Evolutionary conservation across 2,113 vertebrate genomes (phyloP).

Genomic region (Chitala chitala): DNA sequence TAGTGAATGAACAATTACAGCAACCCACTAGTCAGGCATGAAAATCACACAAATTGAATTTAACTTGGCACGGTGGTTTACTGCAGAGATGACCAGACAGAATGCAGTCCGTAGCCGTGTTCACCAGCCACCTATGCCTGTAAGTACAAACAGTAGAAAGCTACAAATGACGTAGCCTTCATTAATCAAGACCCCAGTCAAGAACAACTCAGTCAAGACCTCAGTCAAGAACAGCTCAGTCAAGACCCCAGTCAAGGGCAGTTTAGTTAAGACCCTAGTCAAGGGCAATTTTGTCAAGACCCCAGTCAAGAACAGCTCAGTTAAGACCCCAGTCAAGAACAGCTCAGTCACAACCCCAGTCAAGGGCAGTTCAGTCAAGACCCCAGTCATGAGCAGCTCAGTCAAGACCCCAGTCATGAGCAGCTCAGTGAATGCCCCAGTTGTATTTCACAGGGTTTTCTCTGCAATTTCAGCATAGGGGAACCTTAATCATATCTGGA

Average conservation of each 20-base stretch:
- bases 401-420: not conserved
- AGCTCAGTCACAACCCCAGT: not conserved
- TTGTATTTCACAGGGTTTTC: not conserved
- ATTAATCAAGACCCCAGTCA: not conserved
- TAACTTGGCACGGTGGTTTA: no score
- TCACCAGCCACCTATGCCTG: not conserved
- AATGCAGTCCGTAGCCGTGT: not conserved
- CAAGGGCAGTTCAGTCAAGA: not conserved
- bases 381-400: not conserved
- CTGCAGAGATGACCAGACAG: not conserved
- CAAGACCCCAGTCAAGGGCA: not conserved
- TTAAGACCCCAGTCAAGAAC: not conserved
- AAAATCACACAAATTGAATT: no score
- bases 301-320: not conserved
- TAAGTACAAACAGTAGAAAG: not conserved
- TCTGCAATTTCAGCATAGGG: not conserved
- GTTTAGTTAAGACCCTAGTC: not conserved
- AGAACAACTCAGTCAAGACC: no score
- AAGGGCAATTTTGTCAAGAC: not conserved
- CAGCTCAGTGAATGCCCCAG: slow-evolving; percentile 10
- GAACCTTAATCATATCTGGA: not conserved
- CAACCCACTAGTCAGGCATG: not conserved
- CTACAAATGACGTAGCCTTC: not conserved
- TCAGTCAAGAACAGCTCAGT: not conserved
- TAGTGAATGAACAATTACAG: not conserved